A percentile compares a stretch with the other conserved stretches of the same genome.
Conservation (phyloP, 2,888 invertebrate species). For the Sthenelais limicola region DNA sequence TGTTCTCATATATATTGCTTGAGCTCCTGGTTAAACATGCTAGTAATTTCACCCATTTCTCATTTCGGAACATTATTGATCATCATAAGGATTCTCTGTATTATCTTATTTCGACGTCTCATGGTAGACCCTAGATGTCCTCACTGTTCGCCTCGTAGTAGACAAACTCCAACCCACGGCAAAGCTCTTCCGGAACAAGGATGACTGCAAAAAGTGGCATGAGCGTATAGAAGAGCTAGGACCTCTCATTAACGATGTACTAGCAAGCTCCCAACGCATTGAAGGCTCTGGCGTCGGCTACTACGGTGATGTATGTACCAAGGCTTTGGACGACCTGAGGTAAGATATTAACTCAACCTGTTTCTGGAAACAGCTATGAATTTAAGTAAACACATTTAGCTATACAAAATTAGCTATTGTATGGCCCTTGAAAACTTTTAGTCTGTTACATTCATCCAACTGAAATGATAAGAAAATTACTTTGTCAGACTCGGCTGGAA, state of each 20-base stretch:
- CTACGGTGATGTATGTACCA: slow-evolving; percentile 1
- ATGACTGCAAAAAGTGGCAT: background rate
- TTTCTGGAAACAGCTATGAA: slow-evolving; percentile 6
- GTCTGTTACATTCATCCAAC: too few species aligned
- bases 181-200: background rate
- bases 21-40: too few species aligned
- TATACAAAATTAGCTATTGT: too few species aligned
- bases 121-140: background rate
- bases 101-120: too few species aligned
- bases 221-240: background rate
- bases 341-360: slow-evolving; percentile 4
- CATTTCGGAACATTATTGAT: too few species aligned
- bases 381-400: too few species aligned
- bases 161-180: background rate
- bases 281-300: background rate
- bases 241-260: slow-evolving; percentile 6
- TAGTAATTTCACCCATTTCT: too few species aligned
- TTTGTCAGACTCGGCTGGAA: slow-evolving; percentile 58
- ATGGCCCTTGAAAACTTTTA: too few species aligned
- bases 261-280: background rate
- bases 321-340: background rate
- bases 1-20: too few species aligned
- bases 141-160: slow-evolving; percentile 3
- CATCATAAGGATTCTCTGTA: too few species aligned
- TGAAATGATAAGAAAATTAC: slow-evolving; percentile 14